phyloP scores from a whole-genome alignment of 2,888 invertebrate species.

The Phlogophora meticulosa region DNA sequence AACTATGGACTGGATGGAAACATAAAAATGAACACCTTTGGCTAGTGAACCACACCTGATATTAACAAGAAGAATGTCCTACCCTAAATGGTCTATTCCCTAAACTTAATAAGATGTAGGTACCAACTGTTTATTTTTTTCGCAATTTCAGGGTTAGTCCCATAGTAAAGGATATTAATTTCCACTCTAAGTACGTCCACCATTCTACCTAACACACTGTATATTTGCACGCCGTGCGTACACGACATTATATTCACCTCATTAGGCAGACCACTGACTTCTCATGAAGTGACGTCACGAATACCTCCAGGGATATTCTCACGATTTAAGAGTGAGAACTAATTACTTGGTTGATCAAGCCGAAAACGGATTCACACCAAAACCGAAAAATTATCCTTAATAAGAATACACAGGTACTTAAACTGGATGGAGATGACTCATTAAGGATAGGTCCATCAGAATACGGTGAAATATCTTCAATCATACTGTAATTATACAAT shows the following conservation, averaged over 20 bases:
- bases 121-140: too few relatives aligned
- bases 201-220: too few relatives aligned
- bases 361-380: neutral
- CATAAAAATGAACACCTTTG: too few relatives aligned
- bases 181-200: too few relatives aligned
- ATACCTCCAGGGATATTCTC: conserved; percentile 31
- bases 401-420: neutral
- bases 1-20: too few relatives aligned
- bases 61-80: too few relatives aligned
- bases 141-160: too few relatives aligned
- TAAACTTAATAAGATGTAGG: too few relatives aligned
- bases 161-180: too few relatives aligned
- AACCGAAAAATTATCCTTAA: neutral
- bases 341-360: conserved; percentile 23
- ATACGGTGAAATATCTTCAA: neutral
- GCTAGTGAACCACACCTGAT: too few relatives aligned
- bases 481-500: neutral
- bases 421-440: neutral
- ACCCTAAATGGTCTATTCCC: too few relatives aligned
- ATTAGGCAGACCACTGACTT: conserved; percentile 37
- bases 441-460: neutral
- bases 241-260: conserved; percentile 38
- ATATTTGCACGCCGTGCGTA: conserved; percentile 22
- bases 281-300: conserved; percentile 20
- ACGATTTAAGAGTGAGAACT: conserved; percentile 23